Evolutionary conservation across 2,113 vertebrate genomes (phyloP), one percentile per base, ranked within the genome.

Genomic region (Cnemophilus loriae): DNA sequence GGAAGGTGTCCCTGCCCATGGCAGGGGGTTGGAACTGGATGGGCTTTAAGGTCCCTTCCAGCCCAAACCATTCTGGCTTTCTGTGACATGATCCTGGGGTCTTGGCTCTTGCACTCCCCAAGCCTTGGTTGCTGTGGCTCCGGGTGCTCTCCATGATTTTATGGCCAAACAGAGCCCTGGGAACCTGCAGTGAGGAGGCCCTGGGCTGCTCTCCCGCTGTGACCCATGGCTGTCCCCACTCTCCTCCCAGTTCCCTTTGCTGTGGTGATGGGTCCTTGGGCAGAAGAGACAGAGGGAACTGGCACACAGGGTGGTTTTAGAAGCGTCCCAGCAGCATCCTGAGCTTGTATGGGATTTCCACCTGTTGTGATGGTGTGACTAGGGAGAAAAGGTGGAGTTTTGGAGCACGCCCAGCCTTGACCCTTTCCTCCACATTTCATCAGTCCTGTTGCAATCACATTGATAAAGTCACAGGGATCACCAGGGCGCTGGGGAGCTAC

Each of bases 71-170:
- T 55, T 63, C 30, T 28, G 23, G 15, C 27, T 11, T 59, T 57
- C 27, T 52, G 6, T 50, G 59, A 7, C 7, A 4, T 42, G 47
- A 49, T 39, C 24, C 16, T 3, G 8, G 16, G 28, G 10, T 70
- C 52, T 33, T 53, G 2, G 4, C 61, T 65, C 42, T 61, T 73
- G 14, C 12, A 30, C 0, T 1, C 16, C 26, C 26, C 0, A 2
- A 21, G 30, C 33, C 5, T 1, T 2, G 4, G 19, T 37, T 91
- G 49, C 59, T 50, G 55, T 33, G 44, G 63, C 53, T 80, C 18
- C 8, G 32, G 22, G 32, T 64, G 47, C 47, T 89, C 12, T 71
- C 14, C 1, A 0, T 52, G 63, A 32, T 73, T 81, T 84, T 77
- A 7, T 57, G 64, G 50, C n/a, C 59, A 44, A 73, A 18, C 35